A percentile compares a stretch with the other conserved stretches of the same genome.
phyloP scores from a whole-genome alignment of 2,113 vertebrate genomes.

The Galbula dea region DNA sequence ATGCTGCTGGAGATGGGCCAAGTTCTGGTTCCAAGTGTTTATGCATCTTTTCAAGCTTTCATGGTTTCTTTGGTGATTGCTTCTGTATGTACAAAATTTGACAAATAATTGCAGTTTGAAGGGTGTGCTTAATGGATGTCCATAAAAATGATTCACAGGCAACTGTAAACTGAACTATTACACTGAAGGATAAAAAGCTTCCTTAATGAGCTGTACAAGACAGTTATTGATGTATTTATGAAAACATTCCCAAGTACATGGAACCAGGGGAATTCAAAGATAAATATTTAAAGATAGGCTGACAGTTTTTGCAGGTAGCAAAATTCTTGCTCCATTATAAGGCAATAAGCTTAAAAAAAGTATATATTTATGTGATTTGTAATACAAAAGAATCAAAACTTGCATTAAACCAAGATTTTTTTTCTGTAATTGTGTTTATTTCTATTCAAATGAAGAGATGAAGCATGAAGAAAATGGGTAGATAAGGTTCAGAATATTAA shows the following conservation, averaged over 20 bases:
- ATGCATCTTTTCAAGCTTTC: conserved; percentile 29
- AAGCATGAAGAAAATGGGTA: background rate
- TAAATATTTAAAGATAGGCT: conserved; percentile 65
- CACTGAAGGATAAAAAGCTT: conserved; percentile 70
- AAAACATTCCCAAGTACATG: conserved; percentile 66
- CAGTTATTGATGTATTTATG: conserved; percentile 74
- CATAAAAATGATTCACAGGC: conserved; percentile 69
- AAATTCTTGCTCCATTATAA: background rate
- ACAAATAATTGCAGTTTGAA: conserved; percentile 69
- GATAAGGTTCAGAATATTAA: conserved; percentile 5
- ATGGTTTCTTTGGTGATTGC: conserved; percentile 47
- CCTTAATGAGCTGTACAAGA: conserved; percentile 72
- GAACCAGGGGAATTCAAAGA: conserved; percentile 60
- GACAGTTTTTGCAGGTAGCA: conserved; percentile 8
- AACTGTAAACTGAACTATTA: conserved; percentile 62
- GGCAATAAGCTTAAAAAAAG: background rate
- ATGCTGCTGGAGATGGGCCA: conserved; percentile 6
- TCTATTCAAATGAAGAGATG: conserved; percentile 5
- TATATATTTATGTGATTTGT: background rate
- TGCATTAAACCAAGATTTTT: background rate
- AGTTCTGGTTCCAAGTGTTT: background rate
- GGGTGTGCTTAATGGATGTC: conserved; percentile 60
- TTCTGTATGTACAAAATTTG: conserved; percentile 40
- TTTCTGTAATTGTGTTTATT: background rate
- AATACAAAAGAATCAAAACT: background rate